phyloP scores from a whole-genome alignment of 2,888 invertebrate genomes.

The Eupithecia pulchellata region DNA sequence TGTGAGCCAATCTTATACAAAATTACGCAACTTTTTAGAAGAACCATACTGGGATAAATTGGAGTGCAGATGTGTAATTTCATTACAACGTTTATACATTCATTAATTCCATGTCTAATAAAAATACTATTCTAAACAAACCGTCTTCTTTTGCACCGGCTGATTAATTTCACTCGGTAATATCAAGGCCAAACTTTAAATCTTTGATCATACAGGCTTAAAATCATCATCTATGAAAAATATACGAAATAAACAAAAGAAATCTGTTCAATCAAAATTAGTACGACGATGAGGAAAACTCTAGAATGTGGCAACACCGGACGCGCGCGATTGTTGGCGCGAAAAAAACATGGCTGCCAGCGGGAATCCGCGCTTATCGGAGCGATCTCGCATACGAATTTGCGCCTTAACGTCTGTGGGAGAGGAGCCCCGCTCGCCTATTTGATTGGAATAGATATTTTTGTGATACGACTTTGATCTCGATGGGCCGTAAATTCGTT shows the following conservation, averaged over 20 bases:
- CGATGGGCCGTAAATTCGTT: slow-evolving; percentile 73
- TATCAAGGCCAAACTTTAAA: slow-evolving; percentile 48
- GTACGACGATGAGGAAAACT: slow-evolving; percentile 61
- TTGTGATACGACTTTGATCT: slow-evolving; percentile 75
- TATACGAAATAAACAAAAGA: slow-evolving; percentile 60
- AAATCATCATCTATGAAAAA: slow-evolving; percentile 56
- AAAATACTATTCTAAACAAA: slow-evolving; percentile 53
- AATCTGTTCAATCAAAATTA: slow-evolving; percentile 68
- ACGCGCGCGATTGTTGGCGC: slow-evolving; percentile 63
- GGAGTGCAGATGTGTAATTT: slow-evolving; percentile 34
- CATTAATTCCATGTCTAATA: slow-evolving; percentile 43
- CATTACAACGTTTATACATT: slow-evolving; percentile 36
- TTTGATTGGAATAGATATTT: slow-evolving; percentile 64
- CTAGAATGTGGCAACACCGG: slow-evolving; percentile 66
- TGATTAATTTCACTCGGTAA: slow-evolving; percentile 53
- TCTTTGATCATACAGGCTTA: slow-evolving; percentile 62
- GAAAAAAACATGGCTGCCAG: slow-evolving; percentile 68
- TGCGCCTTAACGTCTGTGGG: slow-evolving; percentile 56
- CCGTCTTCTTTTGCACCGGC: slow-evolving; percentile 54
- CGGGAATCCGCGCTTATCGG: slow-evolving; percentile 57
- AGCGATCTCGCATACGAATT: slow-evolving; percentile 59
- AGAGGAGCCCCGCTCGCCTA: slow-evolving; percentile 52
- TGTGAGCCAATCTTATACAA: slow-evolving; percentile 46
- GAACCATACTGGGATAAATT: slow-evolving; percentile 31
- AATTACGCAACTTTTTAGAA: slow-evolving; percentile 43